These are phyloP conservation scores for Poliocrania exsul DNA, from an alignment of 2,797 vertebrate species.

Conservation along the genomic window DNA sequence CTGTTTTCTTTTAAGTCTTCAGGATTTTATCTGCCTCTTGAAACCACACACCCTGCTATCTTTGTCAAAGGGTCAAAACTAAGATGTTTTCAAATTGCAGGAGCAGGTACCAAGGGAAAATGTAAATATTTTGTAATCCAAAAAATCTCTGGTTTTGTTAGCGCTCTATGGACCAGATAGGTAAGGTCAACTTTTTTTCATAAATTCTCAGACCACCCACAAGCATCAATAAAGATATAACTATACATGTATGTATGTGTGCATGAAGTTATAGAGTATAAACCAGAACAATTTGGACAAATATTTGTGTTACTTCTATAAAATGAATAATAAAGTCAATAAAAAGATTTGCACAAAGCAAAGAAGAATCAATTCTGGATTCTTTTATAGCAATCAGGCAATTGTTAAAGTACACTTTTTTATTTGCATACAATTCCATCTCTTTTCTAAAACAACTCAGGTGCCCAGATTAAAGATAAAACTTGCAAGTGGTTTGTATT, in stretches of 20 bases:
- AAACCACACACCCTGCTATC: not conserved
- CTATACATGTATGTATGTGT: not conserved
- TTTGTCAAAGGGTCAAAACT: not conserved
- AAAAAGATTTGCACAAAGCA: not conserved
- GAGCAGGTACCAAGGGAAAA: not conserved
- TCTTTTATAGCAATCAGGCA: not conserved
- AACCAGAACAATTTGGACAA: not conserved
- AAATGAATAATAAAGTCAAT: not conserved
- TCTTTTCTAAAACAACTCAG: not conserved
- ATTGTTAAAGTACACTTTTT: not conserved
- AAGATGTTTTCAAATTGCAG: not conserved
- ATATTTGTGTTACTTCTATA: not conserved
- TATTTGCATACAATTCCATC: not conserved
- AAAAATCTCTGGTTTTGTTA: not conserved
- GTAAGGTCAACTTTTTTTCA: not conserved
- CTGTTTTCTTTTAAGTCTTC: constrained; percentile 10
- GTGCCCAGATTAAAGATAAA: not conserved
- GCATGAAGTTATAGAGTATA: not conserved
- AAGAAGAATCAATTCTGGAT: not conserved
- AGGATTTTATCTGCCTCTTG: constrained; percentile 1
- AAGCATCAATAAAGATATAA: not conserved
- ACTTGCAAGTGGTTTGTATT: not conserved
- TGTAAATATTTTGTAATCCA: not conserved
- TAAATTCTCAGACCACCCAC: not conserved
- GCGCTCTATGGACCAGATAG: not conserved